These are phyloP conservation scores for Prunella himalayana DNA, from an alignment of 2,113 vertebrate species.

Conservation along the genomic window DNA sequence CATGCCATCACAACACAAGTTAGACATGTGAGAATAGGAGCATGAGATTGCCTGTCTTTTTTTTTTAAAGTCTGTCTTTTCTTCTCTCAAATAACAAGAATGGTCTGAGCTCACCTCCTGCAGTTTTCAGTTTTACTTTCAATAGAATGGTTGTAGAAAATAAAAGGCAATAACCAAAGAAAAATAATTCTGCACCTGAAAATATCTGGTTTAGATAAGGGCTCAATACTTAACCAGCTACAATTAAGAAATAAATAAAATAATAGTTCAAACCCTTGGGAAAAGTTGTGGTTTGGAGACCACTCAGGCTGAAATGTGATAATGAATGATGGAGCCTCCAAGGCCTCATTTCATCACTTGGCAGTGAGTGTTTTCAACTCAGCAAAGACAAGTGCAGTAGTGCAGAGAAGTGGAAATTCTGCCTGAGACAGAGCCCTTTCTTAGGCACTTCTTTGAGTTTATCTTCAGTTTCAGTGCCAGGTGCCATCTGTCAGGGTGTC, in stretches of 20 bases:
- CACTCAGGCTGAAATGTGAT: not conserved
- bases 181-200: not conserved
- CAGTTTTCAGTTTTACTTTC: not conserved
- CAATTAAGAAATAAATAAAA: not conserved
- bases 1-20: rapidly evolving
- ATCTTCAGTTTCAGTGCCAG: not conserved
- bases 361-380: not conserved
- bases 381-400: not conserved
- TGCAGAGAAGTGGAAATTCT: not conserved
- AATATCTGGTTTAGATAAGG: not conserved
- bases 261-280: not conserved
- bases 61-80: not conserved
- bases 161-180: not conserved
- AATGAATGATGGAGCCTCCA: not conserved
- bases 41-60: not conserved
- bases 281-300: constrained; percentile 19
- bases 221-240: not conserved
- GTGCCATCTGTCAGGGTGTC: not conserved
- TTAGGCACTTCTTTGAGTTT: not conserved
- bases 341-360: not conserved
- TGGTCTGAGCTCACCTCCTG: not conserved
- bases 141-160: not conserved
- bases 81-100: not conserved
- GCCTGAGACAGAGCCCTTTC: not conserved
- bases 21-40: not conserved